These are phyloP conservation scores for Danaus chrysippus DNA, from an alignment of 2,888 invertebrate genomes.

Conservation along the genomic window DNA sequence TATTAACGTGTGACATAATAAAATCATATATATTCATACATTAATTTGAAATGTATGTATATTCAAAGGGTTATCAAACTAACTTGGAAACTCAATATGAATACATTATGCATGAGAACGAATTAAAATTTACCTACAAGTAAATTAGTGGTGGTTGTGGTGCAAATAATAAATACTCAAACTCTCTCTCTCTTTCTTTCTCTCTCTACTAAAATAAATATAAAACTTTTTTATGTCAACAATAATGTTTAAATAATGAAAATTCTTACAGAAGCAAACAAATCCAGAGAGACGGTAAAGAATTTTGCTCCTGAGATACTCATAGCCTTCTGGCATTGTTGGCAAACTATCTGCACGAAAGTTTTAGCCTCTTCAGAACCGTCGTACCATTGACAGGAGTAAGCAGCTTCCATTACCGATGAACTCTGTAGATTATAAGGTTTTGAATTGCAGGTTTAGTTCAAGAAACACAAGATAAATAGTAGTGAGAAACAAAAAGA, in stretches of 20 bases:
- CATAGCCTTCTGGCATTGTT: constrained; percentile 94
- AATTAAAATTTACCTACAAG: no score
- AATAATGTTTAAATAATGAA: not conserved
- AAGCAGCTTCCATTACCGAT: constrained; percentile 94
- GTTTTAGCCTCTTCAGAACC: constrained; percentile 94
- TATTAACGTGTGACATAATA: no score
- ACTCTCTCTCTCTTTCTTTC: no score
- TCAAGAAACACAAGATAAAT: no score
- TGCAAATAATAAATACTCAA: no score
- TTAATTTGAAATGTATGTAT: no score
- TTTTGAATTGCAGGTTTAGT: not conserved
- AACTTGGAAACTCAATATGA: no score
- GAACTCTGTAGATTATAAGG: constrained; percentile 81
- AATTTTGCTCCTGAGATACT: constrained; percentile 94
- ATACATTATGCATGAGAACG: no score
- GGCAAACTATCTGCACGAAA: constrained; percentile 93
- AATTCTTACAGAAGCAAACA: constrained; percentile 89
- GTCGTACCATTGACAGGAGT: constrained; percentile 94
- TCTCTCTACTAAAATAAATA: no score
- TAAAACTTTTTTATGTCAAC: not conserved
- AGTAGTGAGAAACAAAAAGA: not conserved
- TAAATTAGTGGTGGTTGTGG: no score
- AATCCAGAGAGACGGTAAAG: constrained; percentile 91
- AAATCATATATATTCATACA: no score
- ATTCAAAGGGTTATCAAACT: no score